Evolutionary conservation across 64 coral and sea anemone species (phyloP).

Genomic region (Montipora foliosa): DNA sequence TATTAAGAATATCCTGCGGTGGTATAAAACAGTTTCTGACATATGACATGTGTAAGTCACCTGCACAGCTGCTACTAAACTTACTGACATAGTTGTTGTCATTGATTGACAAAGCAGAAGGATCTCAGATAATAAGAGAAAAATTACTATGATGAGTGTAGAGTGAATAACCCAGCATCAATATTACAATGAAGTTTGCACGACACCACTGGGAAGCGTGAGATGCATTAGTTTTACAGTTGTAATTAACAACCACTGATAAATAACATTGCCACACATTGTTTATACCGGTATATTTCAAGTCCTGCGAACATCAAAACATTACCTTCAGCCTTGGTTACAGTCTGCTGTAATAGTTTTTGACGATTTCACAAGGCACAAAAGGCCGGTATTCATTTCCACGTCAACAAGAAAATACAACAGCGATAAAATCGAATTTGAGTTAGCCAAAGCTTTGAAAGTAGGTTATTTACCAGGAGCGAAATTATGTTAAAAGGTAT

Average conservation of each 20-base stretch:
- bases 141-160: not conserved
- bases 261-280: not conserved
- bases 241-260: not conserved
- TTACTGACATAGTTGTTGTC: not conserved
- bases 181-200: not conserved
- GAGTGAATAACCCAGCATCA: not conserved
- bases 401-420: not conserved
- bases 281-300: not conserved
- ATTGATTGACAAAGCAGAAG: too few species aligned
- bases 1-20: not conserved
- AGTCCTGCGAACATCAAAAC: not conserved
- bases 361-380: not conserved
- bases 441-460: not conserved
- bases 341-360: constrained; percentile 13
- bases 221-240: not conserved
- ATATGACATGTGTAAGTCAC: not conserved
- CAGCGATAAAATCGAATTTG: not conserved
- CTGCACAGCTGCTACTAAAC: not conserved
- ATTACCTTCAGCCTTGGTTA: not conserved
- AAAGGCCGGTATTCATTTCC: constrained; percentile 14
- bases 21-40: not conserved
- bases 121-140: not conserved
- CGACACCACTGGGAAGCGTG: not conserved
- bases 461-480: not conserved
- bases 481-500: not conserved